Percentiles rank a stretch among this genome's conserved stretches.
Conservation (phyloP, 53 echinoderm and acorn worm genomes). For the Crossaster papposus region DNA sequence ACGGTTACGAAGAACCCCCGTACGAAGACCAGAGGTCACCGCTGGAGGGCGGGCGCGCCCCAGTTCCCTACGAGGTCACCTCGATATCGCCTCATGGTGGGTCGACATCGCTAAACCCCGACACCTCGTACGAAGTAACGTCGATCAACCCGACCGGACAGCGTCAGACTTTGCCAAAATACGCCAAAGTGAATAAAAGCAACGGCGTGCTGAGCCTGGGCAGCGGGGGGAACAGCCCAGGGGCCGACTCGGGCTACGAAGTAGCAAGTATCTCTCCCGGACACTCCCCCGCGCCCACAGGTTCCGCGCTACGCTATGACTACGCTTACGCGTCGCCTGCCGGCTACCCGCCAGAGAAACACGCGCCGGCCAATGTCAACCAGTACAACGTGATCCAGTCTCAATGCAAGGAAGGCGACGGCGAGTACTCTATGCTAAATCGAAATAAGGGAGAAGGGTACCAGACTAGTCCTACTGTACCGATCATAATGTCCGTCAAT, state of each 20-base stretch:
- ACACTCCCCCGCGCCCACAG: background rate
- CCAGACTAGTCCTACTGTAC: background rate
- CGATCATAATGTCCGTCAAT: constrained; percentile 21
- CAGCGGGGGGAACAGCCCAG: background rate
- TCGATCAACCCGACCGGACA: background rate
- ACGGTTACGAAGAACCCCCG: constrained; percentile 24
- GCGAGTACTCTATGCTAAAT: constrained; percentile 52
- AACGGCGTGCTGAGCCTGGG: background rate
- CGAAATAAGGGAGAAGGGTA: constrained; percentile 13
- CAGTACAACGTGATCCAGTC: constrained; percentile 37
- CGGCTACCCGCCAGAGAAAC: constrained; percentile 1
- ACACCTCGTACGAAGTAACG: constrained; percentile 9
- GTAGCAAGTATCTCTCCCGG: background rate
- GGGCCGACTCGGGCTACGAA: constrained; percentile 36
- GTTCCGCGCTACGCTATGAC: background rate
- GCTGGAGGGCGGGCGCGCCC: background rate
- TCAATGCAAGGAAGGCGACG: constrained; percentile 25
- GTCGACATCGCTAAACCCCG: background rate
- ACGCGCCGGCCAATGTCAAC: constrained; percentile 9
- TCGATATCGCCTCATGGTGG: background rate
- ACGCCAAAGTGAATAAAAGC: background rate
- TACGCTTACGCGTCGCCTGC: constrained; percentile 17
- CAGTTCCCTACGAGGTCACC: background rate
- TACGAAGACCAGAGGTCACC: background rate
- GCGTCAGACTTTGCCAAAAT: background rate